A percentile compares a stretch with the other conserved stretches of the same genome.
These are phyloP conservation scores for Geotrypetes seraphini DNA, from an alignment of 2,797 vertebrate species.

Conservation along the genomic window DNA sequence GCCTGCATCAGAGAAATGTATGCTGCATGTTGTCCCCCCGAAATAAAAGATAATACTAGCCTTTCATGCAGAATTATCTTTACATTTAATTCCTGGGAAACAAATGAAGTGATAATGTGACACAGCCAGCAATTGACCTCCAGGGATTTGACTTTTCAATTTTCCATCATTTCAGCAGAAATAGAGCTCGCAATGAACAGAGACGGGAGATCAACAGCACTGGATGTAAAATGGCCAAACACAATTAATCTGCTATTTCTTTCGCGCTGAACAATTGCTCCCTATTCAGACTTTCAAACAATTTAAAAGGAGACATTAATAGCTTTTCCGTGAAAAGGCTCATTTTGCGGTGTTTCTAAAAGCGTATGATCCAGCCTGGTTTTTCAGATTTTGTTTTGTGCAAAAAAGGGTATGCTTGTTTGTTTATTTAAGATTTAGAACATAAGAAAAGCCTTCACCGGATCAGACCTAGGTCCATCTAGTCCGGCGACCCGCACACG, in stretches of 20 bases:
- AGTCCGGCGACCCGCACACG: too few species aligned
- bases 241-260: neutral
- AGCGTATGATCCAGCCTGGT: too few species aligned
- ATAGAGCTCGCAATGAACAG: constrained; percentile 7
- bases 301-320: neutral
- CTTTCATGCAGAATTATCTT: constrained; percentile 12
- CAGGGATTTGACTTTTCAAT: constrained; percentile 2
- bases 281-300: constrained; percentile 4
- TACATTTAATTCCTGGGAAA: constrained; percentile 15
- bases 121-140: constrained; percentile 8
- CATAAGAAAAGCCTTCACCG: too few species aligned
- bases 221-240: neutral
- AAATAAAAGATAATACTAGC: neutral
- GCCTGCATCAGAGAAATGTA: neutral
- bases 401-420: too few species aligned
- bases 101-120: constrained; percentile 4
- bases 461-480: too few species aligned
- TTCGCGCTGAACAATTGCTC: constrained; percentile 1
- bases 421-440: too few species aligned
- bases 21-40: neutral
- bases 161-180: constrained; percentile 8
- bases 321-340: too few species aligned
- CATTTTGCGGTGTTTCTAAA: too few species aligned
- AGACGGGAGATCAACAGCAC: constrained; percentile 14
- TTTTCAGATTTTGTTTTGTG: too few species aligned